Evolutionary conservation across 2,113 vertebrate species (phyloP).

Genomic region (Antechinus flavipes): DNA sequence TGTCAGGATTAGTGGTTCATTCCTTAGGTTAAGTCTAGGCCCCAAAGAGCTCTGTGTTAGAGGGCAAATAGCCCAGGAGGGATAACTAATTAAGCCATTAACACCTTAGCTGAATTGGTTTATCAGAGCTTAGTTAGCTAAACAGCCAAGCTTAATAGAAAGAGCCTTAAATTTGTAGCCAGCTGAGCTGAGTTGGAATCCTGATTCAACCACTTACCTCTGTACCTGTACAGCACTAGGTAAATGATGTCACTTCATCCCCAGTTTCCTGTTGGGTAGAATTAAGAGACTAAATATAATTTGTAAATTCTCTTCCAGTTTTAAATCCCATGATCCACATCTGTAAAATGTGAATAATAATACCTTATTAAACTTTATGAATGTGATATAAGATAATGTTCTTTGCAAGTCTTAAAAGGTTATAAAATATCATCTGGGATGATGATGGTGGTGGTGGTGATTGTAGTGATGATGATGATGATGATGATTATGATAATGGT

Average conservation of each 20-base stretch:
- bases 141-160: neutral
- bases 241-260: neutral
- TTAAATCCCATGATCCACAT: neutral
- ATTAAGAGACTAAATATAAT: neutral
- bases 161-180: neutral
- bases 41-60: constrained; percentile 28
- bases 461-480: too few species aligned
- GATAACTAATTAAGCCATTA: constrained; percentile 28
- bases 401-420: neutral
- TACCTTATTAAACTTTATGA: neutral
- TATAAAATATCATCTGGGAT: neutral
- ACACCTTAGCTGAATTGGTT: constrained; percentile 29
- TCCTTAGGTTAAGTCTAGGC: neutral
- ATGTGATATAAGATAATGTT: neutral
- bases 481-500: too few species aligned
- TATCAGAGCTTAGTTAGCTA: constrained; percentile 16
- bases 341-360: neutral
- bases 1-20: neutral
- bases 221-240: neutral
- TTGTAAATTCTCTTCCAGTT: neutral
- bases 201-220: neutral
- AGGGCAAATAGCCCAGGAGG: constrained; percentile 10
- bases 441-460: neutral
- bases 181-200: neutral
- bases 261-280: neutral